phyloP scores from a whole-genome alignment of 2,797 vertebrate genomes.

The Labroides dimidiatus region DNA sequence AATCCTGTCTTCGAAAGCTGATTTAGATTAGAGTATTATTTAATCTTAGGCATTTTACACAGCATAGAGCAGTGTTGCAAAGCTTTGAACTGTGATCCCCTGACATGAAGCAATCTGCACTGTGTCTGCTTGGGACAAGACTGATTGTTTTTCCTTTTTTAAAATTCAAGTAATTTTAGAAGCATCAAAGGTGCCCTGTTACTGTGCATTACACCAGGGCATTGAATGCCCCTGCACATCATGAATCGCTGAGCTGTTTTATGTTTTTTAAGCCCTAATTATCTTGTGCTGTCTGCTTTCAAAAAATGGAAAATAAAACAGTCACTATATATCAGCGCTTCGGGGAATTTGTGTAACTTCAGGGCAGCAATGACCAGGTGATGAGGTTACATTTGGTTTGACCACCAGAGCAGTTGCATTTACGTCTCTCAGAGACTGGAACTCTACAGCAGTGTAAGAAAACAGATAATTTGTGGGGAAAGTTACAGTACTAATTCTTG shows the following conservation, averaged over 20 bases:
- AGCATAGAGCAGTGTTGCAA: background rate
- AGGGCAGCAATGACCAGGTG: background rate
- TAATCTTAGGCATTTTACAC: slow-evolving; percentile 11
- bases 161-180: background rate
- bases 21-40: slow-evolving; percentile 25
- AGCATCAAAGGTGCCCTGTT: background rate
- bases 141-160: background rate
- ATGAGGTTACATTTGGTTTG: background rate
- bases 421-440: background rate
- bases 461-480: slow-evolving; percentile 2
- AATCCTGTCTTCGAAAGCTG: slow-evolving; percentile 32
- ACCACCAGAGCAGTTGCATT: background rate
- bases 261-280: too few relatives aligned
- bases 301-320: too few relatives aligned
- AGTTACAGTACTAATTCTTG: too few relatives aligned
- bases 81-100: slow-evolving; percentile 1
- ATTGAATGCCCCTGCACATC: background rate
- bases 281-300: too few relatives aligned
- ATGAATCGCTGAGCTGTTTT: background rate
- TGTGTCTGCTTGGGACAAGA: background rate
- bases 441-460: background rate
- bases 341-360: too few relatives aligned
- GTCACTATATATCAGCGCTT: too few relatives aligned
- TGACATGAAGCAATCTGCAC: slow-evolving; percentile 4
- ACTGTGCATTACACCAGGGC: background rate